Base-by-base conservation (phyloP, 1,140 invertebrate genomes). In the Meloidogyne floridensis region DNA sequence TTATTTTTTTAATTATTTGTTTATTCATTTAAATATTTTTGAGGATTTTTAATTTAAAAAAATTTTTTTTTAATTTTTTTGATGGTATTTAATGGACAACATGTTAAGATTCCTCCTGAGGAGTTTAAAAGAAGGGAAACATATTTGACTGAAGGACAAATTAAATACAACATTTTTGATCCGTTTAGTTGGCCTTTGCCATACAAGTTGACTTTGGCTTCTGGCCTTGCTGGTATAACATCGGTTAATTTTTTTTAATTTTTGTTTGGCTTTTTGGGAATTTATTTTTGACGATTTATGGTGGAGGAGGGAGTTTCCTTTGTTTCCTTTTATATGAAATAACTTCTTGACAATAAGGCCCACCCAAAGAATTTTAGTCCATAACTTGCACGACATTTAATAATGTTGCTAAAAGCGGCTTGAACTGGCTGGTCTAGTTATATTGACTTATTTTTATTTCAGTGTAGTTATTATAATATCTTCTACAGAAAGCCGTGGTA, bases 151-250 rank as follows among this genome's bases (percentile, higher is more conserved):
- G 83, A 77, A 18, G 72, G 81, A 32, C 42, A 54, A 10, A 75
- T 86, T 56, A 53, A 59, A 11, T 80, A 81, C n/a, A 70, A 80
- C 11, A 6, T 84, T 3, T n/a, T 82, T 18, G 88, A 89, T 81
- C 87, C 87, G 1, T 90, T 88, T 77, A 90, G 88, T 10, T 89
- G 88, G 88, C 73, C 73, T 11, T 83, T 84, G 65, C 87, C 87
- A 18, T 83, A 32, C 42, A 89, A 88, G 80, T n/a, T 78, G 3
- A 74, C 32, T 79, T 74, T 65, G 42, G 82, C 83, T 20, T 70
- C 59, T 69, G 77, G 20, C 4, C 81, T 90, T 53, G 53, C 56
- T 47, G 81, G 65, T 77, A 15, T 81, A n/a, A 56, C 73, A 18
- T 83, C 7, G 80, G 72, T 77, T 20, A 75, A 8, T 51, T 18